These are phyloP conservation scores for Meloe dianella DNA, from an alignment of 2,888 invertebrate species.

Conservation along the genomic window DNA sequence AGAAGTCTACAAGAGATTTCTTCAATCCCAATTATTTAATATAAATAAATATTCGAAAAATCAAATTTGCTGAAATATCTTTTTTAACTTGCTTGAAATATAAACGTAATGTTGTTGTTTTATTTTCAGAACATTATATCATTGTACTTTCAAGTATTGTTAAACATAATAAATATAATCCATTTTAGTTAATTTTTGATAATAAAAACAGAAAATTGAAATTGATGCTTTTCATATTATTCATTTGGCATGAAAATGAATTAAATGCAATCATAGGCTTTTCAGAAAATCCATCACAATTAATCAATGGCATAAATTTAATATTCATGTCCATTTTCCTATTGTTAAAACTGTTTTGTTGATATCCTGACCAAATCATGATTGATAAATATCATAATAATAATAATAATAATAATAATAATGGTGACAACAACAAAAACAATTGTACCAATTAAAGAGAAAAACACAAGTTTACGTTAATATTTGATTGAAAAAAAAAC, in stretches of 20 bases:
- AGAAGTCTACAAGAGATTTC: neutral
- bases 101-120: too few species aligned
- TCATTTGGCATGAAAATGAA: neutral
- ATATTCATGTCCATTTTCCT: neutral
- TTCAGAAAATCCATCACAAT: slow-evolving; percentile 11
- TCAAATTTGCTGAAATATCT: neutral
- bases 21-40: neutral
- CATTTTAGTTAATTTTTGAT: neutral
- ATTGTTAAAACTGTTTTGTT: neutral
- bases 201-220: neutral
- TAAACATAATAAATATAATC: neutral
- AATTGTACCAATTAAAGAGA: neutral
- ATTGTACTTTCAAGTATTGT: neutral
- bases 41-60: too few species aligned
- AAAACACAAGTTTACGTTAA: neutral
- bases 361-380: slow-evolving; percentile 10
- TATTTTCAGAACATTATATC: neutral
- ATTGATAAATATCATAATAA: slow-evolving; percentile 6
- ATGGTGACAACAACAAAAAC: neutral
- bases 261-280: neutral
- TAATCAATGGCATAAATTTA: slow-evolving; percentile 2
- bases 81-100: neutral
- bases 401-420: too few species aligned
- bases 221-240: slow-evolving; percentile 1
- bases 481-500: neutral